Percentiles rank a stretch among this genome's conserved stretches.
These are phyloP conservation scores for Trichonephila clavipes DNA, from an alignment of 1,140 invertebrate genomes.

Conservation along the genomic window DNA sequence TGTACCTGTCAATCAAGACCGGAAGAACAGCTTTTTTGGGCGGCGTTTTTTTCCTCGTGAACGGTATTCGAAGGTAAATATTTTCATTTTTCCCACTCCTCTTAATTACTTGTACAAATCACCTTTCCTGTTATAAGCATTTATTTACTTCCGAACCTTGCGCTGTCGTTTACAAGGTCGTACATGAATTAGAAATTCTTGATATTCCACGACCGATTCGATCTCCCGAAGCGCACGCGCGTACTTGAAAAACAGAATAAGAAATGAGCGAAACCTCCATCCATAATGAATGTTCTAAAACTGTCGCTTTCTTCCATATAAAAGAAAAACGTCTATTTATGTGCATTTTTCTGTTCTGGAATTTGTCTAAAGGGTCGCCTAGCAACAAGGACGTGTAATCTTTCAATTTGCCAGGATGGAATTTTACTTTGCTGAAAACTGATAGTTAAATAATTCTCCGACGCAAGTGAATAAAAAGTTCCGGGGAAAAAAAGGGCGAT, in stretches of 20 bases:
- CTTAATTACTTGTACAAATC: not conserved
- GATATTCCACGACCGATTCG: not conserved
- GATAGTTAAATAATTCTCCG: not conserved
- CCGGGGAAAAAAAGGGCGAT: not conserved
- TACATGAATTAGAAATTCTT: not conserved
- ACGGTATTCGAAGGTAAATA: not conserved
- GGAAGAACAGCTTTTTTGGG: not conserved
- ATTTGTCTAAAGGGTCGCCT: conserved; percentile 4
- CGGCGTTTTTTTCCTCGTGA: not conserved
- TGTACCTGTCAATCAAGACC: not conserved
- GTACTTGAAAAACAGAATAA: not conserved
- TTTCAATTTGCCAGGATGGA: conserved; percentile 12
- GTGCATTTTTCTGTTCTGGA: not conserved
- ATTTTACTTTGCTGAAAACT: not conserved
- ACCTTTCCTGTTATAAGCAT: not conserved
- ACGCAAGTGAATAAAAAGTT: not conserved
- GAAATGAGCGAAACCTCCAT: conserved; percentile 4
- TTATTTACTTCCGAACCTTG: not conserved
- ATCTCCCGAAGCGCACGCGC: not conserved
- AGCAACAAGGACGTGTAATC: conserved; percentile 19
- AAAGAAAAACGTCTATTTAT: not conserved
- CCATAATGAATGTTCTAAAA: conserved; percentile 22
- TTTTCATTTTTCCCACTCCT: not conserved
- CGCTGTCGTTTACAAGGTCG: not conserved
- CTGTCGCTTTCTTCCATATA: conserved; percentile 5